Base-by-base conservation (phyloP, 2,888 invertebrate species). In the Caenorhabditis macrosperma region DNA sequence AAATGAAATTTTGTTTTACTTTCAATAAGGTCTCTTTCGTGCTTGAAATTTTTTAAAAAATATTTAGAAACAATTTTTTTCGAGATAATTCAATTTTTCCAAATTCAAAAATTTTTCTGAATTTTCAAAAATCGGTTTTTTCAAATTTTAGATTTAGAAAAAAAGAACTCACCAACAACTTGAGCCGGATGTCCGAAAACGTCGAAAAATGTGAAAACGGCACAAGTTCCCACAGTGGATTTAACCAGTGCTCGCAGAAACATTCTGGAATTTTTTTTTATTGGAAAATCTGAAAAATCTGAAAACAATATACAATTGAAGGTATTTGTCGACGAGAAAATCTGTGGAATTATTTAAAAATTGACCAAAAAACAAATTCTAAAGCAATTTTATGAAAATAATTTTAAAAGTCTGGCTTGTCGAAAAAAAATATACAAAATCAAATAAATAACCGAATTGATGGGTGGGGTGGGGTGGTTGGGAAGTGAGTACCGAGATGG, bases 151-250 rank as follows among this genome's bases (percentile, higher is more conserved):
- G 6, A n/a, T n/a, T n/a, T n/a, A 22, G 1, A 30, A 30, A 30
- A 20, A 46, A 52, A 44, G 52, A 26, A 15, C 76, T 59, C 4
- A 82, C 82, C 82, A 30, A 60, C 15, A 50, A 85, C 81, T 17
- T 52, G 50, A n/a, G 85, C 85, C 17, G 85, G 85, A 64, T 85
- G 76, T 10, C 85, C 85, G 26, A 85, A 46, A 5, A 52, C 46
- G 52, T 85, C 85, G 35, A 72, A 74, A 60, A 82, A 75, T 12
- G 85, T 84, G 30, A 79, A 48, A 2, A 81, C 57, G 2, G 75
- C 77, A 52, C 85, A 85, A 48, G 76, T 69, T 20, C 83, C 82
- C 9, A 85, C 69, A 10, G 71, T 55, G 0, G 55, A 52, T 26
- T 75, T 74, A 1, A 66, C 59, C 5, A 79, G 5, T 24, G 6